Conservation (phyloP, 2,888 invertebrate genomes). For the Nebria brevicollis region DNA sequence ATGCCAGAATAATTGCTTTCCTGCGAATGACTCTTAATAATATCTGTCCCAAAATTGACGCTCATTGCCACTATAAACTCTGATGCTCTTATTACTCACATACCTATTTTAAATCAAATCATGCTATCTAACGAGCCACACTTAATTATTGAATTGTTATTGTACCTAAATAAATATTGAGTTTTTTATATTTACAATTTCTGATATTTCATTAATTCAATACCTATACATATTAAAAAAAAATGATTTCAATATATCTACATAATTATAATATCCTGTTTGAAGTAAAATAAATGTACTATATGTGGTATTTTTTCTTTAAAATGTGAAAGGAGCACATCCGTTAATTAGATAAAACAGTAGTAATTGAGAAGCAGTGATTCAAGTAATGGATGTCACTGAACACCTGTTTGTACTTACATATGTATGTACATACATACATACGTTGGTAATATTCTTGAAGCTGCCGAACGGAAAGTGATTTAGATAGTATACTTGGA, state of each 20-base stretch:
- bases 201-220: too few relatives aligned
- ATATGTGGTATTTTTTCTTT: neutral
- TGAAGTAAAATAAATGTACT: neutral
- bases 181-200: too few relatives aligned
- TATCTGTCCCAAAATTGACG: neutral
- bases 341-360: slow-evolving; percentile 13
- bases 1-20: neutral
- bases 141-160: too few relatives aligned
- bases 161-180: too few relatives aligned
- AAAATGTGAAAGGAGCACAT: slow-evolving; percentile 2
- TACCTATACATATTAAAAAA: too few relatives aligned
- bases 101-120: neutral
- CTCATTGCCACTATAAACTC: neutral
- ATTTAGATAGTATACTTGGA: slow-evolving; percentile 32
- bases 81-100: neutral
- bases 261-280: too few relatives aligned
- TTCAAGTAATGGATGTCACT: slow-evolving; percentile 12
- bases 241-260: too few relatives aligned
- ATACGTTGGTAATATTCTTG: slow-evolving; percentile 27
- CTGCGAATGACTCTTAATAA: neutral
- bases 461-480: slow-evolving; percentile 34
- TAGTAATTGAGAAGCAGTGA: neutral
- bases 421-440: neutral
- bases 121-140: neutral
- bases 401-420: slow-evolving; percentile 31